phyloP scores from a whole-genome alignment of 2,113 vertebrate species.

The Hassar affinis region DNA sequence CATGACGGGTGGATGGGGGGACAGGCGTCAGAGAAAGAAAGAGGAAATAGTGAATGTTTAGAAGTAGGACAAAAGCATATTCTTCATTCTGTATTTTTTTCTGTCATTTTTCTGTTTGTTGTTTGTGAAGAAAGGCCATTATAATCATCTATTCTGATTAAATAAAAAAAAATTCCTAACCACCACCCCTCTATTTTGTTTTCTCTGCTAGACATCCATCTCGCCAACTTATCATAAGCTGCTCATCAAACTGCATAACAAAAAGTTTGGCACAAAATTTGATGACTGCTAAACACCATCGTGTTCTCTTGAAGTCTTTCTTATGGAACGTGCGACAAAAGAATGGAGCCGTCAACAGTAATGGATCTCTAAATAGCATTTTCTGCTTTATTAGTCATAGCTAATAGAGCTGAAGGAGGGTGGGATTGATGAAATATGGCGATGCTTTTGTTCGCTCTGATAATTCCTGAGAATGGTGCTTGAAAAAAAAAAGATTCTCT shows the following conservation, averaged over 20 bases:
- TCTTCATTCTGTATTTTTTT: neutral
- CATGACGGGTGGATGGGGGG: neutral
- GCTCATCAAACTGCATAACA: neutral
- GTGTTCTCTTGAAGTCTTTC: neutral
- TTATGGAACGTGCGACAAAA: constrained; percentile 34
- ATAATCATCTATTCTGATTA: neutral
- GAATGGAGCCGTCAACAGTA: constrained; percentile 72
- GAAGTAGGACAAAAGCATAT: neutral
- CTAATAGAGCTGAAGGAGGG: constrained; percentile 72
- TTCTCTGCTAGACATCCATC: neutral
- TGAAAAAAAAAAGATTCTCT: constrained; percentile 58
- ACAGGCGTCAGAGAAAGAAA: constrained; percentile 9
- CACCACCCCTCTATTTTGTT: neutral
- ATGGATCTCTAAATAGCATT: constrained; percentile 76
- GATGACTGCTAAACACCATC: neutral
- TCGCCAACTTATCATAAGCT: neutral
- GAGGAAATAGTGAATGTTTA: constrained; percentile 1
- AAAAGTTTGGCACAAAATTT: neutral
- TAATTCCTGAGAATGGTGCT: constrained; percentile 62
- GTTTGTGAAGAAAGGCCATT: neutral
- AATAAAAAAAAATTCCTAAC: neutral
- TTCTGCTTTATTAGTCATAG: constrained; percentile 80
- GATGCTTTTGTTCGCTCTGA: constrained; percentile 60
- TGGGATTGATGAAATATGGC: constrained; percentile 67
- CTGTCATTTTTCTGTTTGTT: neutral